Evolutionary conservation across 2,888 invertebrate species (phyloP).

Genomic region (Acleris holmiana): DNA sequence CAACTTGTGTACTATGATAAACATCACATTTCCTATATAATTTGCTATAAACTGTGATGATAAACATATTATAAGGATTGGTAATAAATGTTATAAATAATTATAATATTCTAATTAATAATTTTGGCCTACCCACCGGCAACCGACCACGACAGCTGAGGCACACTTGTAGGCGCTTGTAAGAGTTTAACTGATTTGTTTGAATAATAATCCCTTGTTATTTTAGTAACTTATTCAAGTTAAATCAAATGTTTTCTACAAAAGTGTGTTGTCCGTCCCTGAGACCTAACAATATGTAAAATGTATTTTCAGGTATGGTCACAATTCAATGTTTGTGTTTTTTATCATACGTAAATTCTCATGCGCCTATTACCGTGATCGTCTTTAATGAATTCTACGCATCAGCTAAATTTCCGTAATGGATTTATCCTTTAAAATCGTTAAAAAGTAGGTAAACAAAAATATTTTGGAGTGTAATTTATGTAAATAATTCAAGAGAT

Average conservation of each 20-base stretch:
- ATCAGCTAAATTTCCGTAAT: too few relatives aligned
- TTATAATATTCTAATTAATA: slow-evolving; percentile 47
- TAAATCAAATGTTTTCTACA: slow-evolving; percentile 1
- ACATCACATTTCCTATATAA: slow-evolving; percentile 69
- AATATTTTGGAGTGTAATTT: slow-evolving; percentile 72
- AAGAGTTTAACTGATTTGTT: not conserved
- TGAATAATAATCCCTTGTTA: not conserved
- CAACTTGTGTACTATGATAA: slow-evolving; percentile 62
- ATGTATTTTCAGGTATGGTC: not conserved
- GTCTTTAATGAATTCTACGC: too few relatives aligned
- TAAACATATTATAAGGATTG: slow-evolving; percentile 62
- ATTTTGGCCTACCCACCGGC: slow-evolving; percentile 73
- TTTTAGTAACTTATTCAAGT: not conserved
- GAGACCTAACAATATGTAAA: slow-evolving; percentile 26
- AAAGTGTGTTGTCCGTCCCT: slow-evolving; percentile 31
- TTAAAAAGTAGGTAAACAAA: slow-evolving; percentile 57
- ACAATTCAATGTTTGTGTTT: not conserved
- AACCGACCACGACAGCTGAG: slow-evolving; percentile 23
- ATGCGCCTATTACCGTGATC: not conserved
- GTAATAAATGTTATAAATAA: slow-evolving; percentile 54
- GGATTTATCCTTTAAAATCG: slow-evolving; percentile 23
- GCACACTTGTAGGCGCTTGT: slow-evolving; percentile 23
- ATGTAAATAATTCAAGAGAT: slow-evolving; percentile 69
- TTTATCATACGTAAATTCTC: not conserved
- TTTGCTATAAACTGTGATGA: slow-evolving; percentile 79